A percentile compares a stretch with the other conserved stretches of the same genome.
Evolutionary conservation across 2,797 vertebrate genomes (phyloP).

Genomic region (Sebastes hopkinsi): DNA sequence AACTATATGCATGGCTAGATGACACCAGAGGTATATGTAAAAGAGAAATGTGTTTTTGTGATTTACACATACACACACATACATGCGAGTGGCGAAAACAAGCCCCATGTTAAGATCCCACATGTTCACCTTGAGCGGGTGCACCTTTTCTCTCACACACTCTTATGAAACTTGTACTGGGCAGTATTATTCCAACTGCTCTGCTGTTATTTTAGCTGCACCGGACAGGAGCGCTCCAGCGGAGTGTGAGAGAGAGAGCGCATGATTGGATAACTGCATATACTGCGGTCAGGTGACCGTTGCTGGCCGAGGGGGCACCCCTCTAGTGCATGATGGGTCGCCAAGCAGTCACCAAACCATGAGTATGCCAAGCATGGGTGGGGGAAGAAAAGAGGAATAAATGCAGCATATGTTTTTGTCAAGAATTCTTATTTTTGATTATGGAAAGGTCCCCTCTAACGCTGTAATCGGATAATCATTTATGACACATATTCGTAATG

Average conservation of each 20-base stretch:
- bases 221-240: conserved; percentile 54
- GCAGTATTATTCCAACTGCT: conserved; percentile 61
- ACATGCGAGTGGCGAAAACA: conserved; percentile 13
- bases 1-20: not conserved
- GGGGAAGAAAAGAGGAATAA: not conserved
- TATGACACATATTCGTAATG: conserved; percentile 13
- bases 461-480: conserved; percentile 1
- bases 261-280: conserved; percentile 52
- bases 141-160: conserved; percentile 41
- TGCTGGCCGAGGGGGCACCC: conserved; percentile 20
- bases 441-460: not conserved
- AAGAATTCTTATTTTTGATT: not conserved
- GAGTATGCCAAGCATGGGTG: not conserved
- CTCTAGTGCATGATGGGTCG: conserved; percentile 12
- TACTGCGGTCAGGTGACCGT: conserved; percentile 52
- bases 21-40: not conserved
- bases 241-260: conserved; percentile 35
- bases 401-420: not conserved
- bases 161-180: conserved; percentile 53
- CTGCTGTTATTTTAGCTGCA: conserved; percentile 66
- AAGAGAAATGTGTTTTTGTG: not conserved
- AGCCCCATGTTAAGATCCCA: conserved; percentile 37
- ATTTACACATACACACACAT: not conserved
- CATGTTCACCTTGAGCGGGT: conserved; percentile 45
- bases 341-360: conserved; percentile 34